Conservation (phyloP, 2,888 invertebrate species). For the Agelastica alni region DNA sequence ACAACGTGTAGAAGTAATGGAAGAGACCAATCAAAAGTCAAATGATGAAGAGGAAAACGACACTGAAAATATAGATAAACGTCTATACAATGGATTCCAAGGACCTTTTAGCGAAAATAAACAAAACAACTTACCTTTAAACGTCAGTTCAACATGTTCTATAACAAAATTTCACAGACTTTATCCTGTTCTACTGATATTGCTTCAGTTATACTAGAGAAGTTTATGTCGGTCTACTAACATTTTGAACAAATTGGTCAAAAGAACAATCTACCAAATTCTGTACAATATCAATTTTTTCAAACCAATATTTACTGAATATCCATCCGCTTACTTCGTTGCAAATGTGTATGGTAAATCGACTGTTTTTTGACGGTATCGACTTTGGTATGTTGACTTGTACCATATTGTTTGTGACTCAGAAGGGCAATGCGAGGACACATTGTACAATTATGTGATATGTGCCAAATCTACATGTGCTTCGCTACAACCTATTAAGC, state of each 20-base stretch:
- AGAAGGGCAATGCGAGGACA: slow-evolving; percentile 44
- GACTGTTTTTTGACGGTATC: too few relatives aligned
- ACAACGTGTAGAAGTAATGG: slow-evolving; percentile 59
- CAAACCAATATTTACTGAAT: too few relatives aligned
- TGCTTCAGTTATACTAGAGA: slow-evolving; percentile 46
- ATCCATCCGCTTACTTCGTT: too few relatives aligned
- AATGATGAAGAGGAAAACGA: slow-evolving; percentile 42
- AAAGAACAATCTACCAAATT: too few relatives aligned
- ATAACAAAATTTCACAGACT: slow-evolving; percentile 32
- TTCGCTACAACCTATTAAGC: slow-evolving; percentile 51
- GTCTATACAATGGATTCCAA: slow-evolving; percentile 63
- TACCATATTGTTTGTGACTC: slow-evolving; percentile 34
- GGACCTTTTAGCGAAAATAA: slow-evolving; percentile 68
- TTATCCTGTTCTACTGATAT: slow-evolving; percentile 43
- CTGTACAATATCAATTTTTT: too few relatives aligned
- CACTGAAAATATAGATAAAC: slow-evolving; percentile 47
- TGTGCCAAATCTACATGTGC: slow-evolving; percentile 56
- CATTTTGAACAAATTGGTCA: not conserved
- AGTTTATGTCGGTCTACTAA: not conserved
- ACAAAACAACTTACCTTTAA: slow-evolving; percentile 43
- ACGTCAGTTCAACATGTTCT: slow-evolving; percentile 39
- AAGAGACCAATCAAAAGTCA: slow-evolving; percentile 49
- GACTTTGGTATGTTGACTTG: not conserved
- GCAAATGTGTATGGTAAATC: too few relatives aligned
- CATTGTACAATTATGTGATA: slow-evolving; percentile 51